Conservation (phyloP, 1,140 invertebrate species). For the Bombus breviceps region DNA sequence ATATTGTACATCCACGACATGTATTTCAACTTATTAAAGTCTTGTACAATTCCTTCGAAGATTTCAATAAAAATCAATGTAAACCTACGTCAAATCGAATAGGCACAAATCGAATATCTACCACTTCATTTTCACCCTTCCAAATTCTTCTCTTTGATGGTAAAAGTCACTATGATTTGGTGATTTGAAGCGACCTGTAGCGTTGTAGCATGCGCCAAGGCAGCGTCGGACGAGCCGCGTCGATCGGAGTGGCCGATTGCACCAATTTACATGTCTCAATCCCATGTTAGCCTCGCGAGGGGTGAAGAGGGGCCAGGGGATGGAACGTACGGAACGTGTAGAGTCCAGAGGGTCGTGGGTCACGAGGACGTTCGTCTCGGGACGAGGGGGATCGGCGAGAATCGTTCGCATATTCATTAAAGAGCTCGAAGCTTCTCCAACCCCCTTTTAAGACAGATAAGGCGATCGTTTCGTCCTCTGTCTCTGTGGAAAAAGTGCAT, state of each 20-base stretch:
- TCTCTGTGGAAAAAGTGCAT: background rate
- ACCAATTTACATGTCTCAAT: conserved; percentile 82
- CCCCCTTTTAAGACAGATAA: conserved; percentile 19
- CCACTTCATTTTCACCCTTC: background rate
- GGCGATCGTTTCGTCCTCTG: conserved; percentile 20
- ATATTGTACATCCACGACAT: no score
- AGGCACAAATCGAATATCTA: no score
- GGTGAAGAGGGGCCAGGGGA: conserved; percentile 22
- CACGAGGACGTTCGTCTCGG: conserved; percentile 44
- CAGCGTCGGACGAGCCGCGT: conserved; percentile 63
- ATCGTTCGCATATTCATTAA: conserved; percentile 74
- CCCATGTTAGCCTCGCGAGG: conserved; percentile 66
- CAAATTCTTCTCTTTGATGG: background rate
- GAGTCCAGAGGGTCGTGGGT: conserved; percentile 54
- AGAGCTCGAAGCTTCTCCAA: conserved; percentile 29
- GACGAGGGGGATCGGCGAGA: conserved; percentile 12
- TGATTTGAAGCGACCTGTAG: conserved; percentile 67
- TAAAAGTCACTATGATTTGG: background rate
- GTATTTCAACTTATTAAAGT: no score
- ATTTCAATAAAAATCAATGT: no score
- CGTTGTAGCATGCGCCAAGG: conserved; percentile 64
- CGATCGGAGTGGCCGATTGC: conserved; percentile 78
- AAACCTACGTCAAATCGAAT: no score
- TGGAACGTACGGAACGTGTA: conserved; percentile 58
- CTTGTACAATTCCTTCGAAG: no score